Conservation (phyloP, 1,140 invertebrate genomes). For the Camponotus floridanus region DNA sequence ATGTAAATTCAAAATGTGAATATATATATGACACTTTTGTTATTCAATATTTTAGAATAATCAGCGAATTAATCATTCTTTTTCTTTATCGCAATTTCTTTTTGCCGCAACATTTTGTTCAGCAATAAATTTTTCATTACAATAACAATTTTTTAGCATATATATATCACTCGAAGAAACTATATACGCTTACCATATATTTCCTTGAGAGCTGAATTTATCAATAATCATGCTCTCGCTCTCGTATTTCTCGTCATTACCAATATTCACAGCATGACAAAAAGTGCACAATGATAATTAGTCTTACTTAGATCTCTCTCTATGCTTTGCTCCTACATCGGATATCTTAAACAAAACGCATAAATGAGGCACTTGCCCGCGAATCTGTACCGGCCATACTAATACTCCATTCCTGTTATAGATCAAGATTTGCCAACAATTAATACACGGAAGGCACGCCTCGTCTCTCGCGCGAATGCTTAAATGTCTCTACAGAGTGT, state of each 20-base stretch:
- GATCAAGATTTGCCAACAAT: conserved; percentile 85
- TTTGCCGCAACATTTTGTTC: background rate
- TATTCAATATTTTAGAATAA: background rate
- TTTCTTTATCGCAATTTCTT: background rate
- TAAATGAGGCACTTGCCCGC: conserved; percentile 76
- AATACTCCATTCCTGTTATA: conserved; percentile 70
- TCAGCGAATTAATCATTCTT: background rate
- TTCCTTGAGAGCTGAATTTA: conserved; percentile 11
- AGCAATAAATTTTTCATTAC: conserved; percentile 12
- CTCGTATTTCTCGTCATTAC: conserved; percentile 60
- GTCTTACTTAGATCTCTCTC: conserved; percentile 80
- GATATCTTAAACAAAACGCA: conserved; percentile 73
- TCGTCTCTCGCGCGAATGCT: conserved; percentile 83
- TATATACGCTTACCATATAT: conserved; percentile 24
- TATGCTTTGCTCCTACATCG: conserved; percentile 56
- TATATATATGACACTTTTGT: background rate
- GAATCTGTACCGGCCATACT: conserved; percentile 68
- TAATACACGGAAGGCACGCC: conserved; percentile 86
- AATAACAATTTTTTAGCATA: conserved; percentile 24
- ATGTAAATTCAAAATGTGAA: too few relatives aligned
- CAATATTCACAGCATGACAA: conserved; percentile 76
- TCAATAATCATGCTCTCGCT: conserved; percentile 46
- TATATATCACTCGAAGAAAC: conserved; percentile 67
- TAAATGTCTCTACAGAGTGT: conserved; percentile 75
- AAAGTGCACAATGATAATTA: conserved; percentile 77